These are phyloP conservation scores for Hylaea fasciaria DNA, from an alignment of 2,888 invertebrate genomes.

Conservation along the genomic window DNA sequence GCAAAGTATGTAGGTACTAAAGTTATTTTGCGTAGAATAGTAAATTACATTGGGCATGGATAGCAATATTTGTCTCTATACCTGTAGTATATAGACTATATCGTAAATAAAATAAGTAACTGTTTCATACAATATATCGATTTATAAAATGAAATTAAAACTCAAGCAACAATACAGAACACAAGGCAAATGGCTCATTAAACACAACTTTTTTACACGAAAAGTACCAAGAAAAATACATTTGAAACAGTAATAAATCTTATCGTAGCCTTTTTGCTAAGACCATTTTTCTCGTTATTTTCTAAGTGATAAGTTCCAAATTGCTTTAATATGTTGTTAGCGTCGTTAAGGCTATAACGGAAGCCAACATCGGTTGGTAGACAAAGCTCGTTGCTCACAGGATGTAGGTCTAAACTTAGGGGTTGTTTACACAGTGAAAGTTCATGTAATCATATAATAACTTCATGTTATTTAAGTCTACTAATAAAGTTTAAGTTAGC, in stretches of 20 bases:
- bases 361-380: slow-evolving; percentile 45
- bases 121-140: too few relatives aligned
- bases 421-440: slow-evolving; percentile 15
- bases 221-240: slow-evolving; percentile 54
- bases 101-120: too few relatives aligned
- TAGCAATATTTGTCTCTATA: too few relatives aligned
- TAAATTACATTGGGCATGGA: too few relatives aligned
- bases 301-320: slow-evolving; percentile 40
- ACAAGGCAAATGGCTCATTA: slow-evolving; percentile 64
- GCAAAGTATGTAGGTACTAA: too few relatives aligned
- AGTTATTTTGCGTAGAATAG: too few relatives aligned
- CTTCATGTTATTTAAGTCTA: too few relatives aligned
- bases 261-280: slow-evolving; percentile 37
- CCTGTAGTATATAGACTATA: too few relatives aligned
- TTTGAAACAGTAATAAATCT: slow-evolving; percentile 74
- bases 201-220: slow-evolving; percentile 55
- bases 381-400: slow-evolving; percentile 60
- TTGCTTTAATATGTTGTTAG: slow-evolving; percentile 24
- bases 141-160: too few relatives aligned
- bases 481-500: neutral
- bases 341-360: slow-evolving; percentile 29
- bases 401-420: slow-evolving; percentile 46
- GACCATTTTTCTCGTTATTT: slow-evolving; percentile 44
- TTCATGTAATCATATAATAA: neutral
- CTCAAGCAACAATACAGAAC: slow-evolving; percentile 26